Conservation (phyloP, 2,113 vertebrate genomes). For the Myotis davidii region DNA sequence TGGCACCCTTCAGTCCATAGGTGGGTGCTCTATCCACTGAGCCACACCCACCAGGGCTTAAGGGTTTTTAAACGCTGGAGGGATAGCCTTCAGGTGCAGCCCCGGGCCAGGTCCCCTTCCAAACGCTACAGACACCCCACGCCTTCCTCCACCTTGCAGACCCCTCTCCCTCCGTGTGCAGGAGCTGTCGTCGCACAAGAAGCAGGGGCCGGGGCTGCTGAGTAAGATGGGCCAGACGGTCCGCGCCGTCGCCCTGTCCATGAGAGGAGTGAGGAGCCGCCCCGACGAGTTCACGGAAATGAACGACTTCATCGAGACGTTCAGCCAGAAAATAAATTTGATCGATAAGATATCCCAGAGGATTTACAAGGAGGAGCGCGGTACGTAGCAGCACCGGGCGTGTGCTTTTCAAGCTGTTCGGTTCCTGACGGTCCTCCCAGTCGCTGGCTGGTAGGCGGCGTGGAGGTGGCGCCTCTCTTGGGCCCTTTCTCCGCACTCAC, state of each 20-base stretch:
- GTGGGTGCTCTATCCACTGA: too few species aligned
- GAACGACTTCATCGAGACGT: constrained; percentile 91
- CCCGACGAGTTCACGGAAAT: constrained; percentile 92
- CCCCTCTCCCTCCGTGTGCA: constrained; percentile 72
- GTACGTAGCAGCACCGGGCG: constrained; percentile 81
- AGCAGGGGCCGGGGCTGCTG: constrained; percentile 93
- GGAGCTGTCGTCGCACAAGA: constrained; percentile 93
- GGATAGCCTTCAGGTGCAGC: background rate
- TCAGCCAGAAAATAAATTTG: constrained; percentile 91
- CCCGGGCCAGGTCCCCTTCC: background rate
- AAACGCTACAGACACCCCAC: background rate
- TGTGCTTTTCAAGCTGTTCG: background rate
- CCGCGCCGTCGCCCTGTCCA: constrained; percentile 90
- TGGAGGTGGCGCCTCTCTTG: background rate
- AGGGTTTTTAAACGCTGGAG: background rate
- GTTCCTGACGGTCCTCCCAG: background rate
- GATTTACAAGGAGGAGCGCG: constrained; percentile 94
- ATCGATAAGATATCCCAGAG: constrained; percentile 95
- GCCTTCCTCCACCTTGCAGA: too few species aligned
- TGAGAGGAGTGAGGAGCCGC: constrained; percentile 91
- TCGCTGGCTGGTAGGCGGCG: background rate
- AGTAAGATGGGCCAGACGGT: constrained; percentile 95
- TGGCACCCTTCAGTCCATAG: too few species aligned
- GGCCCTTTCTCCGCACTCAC: too few species aligned
- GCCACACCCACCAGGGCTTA: too few species aligned